Evolutionary conservation across 2,113 vertebrate species (phyloP), one percentile per base, ranked within the genome.

Genomic region (Paradisaea rubra): DNA sequence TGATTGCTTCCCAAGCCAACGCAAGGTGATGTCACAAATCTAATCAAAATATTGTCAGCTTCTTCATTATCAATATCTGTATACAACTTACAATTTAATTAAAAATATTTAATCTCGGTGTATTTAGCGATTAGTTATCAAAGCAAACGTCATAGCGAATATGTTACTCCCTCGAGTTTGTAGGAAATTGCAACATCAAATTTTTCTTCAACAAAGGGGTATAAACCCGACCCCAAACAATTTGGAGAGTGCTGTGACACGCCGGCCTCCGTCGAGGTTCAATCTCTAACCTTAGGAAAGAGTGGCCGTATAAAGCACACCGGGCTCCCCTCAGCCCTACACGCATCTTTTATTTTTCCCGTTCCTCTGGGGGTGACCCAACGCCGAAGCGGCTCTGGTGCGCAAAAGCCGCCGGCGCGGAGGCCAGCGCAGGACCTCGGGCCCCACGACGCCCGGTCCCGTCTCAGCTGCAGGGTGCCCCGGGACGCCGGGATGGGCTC

Each of bases 51-150:
- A 27, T 86, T 74, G 85, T 61, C 94, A 59, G 65, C 70, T 86
- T 44, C 74, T 80, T 91, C 88, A 19, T 83, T 78, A 73, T 81
- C 92, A 64, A 71, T 63, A 83, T 66, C 63, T 70, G 63, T 50
- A 23, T 9, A 60, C 79, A 77, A 93, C 86, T 94, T 86, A 70
- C 85, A 82, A 57, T 69, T 88, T 77, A 86, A 96, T 96, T 94
- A 80, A 35, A 96, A 93, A 73, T 80, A 89, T 72, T 86, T 88
- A 6, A 50, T 83, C n/a, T 85, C 31, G 7, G 2, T 30, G 39
- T 45, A 2, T 76, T 80, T 56, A 60, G 85, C 25, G 33, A 60
- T 84, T 33, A 65, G 63, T 57, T 80, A 80, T 63, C 53, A 73
- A 81, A 89, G 66, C n/a, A 49, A 73, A 61, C 50, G 22, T 41